Base-by-base conservation (phyloP, 2,113 vertebrate species). In the Cyphomyrus plagiostoma region DNA sequence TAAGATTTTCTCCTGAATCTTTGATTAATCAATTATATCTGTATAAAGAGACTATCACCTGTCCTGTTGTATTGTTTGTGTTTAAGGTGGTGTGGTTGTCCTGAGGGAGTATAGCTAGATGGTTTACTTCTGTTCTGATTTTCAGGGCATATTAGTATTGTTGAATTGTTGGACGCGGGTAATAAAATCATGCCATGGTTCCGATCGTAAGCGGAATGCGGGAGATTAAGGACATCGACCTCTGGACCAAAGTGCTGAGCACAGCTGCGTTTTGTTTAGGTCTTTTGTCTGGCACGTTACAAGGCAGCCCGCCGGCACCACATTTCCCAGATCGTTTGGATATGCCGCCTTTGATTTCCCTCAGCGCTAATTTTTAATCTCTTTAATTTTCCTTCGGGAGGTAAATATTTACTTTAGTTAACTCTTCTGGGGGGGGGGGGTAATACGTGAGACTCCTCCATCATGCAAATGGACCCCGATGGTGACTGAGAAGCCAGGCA, bases 401-500 rank as follows among this genome's bases (percentile, higher is more conserved):
- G 50, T 9, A 87, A 87, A 87, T 87, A 87, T 87, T 87, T 87
- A 53, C 85, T 56, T 87, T 56, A 87, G 85, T 50, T 56, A 4
- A 56, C 26, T 87, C 26, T 26, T 86, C 48, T 49, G 11, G 50
- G 15, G 4, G n/a, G 48, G 3, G 17, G 52, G 52, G 52, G 49
- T 26, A 1, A 4, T 30, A 10, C 4, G 26, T 52, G 6, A 50
- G 26, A 30, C 48, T 17, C 49, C 50, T 53, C 50, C 30, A 39
- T 52, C 50, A 35, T n/a, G 49, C 49, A 26, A 53, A 83, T 83
- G 80, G 15, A n/a, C 8, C 45, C 1, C n/a, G 45, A 49, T 15
- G 23, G 42, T n/a, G 21, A 85, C 21, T 46, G 48, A 26, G 83
- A 4, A 13, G 35, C 13, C 26, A 53, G 85, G 7, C 10, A 10